Percentiles rank a stretch among this genome's conserved stretches.
These are phyloP conservation scores for Eclectus roratus DNA, from an alignment of 2,113 vertebrate species.

Conservation along the genomic window DNA sequence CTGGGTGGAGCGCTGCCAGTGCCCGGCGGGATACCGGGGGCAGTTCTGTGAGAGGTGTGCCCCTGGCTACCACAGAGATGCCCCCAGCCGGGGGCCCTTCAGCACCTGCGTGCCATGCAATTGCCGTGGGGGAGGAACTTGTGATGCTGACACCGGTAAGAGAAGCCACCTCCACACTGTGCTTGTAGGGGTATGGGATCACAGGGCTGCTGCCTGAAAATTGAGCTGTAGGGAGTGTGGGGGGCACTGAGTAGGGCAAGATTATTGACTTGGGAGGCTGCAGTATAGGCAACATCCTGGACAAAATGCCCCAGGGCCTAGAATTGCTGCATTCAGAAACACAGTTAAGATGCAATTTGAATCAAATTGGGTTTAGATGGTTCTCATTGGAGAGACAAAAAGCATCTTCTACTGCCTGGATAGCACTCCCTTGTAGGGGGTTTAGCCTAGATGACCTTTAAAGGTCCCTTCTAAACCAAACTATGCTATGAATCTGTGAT, in stretches of 20 bases:
- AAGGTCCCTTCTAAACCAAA: neutral
- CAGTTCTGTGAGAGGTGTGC: constrained; percentile 87
- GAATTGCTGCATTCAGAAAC: neutral
- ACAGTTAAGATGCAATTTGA: neutral
- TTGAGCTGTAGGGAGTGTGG: rapidly evolving
- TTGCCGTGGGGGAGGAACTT: constrained; percentile 84
- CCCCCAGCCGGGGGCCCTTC: constrained; percentile 71
- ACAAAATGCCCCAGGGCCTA: neutral
- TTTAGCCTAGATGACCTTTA: neutral
- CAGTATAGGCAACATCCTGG: neutral
- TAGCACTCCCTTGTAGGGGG: neutral
- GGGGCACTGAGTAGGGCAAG: rapidly evolving
- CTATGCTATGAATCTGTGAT: neutral
- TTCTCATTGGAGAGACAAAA: neutral
- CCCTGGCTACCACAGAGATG: constrained; percentile 78
- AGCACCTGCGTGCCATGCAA: constrained; percentile 81
- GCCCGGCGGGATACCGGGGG: constrained; percentile 78
- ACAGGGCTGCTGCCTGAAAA: rapidly evolving
- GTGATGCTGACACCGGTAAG: constrained; percentile 88
- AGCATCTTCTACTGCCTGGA: neutral
- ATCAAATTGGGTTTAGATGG: neutral
- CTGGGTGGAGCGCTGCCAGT: constrained; percentile 88
- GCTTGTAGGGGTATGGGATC: rapidly evolving
- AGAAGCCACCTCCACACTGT: rapidly evolving
- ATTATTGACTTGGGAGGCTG: neutral